These are phyloP conservation scores for Babylonia areolata DNA, from an alignment of 1,140 invertebrate genomes.

Conservation along the genomic window DNA sequence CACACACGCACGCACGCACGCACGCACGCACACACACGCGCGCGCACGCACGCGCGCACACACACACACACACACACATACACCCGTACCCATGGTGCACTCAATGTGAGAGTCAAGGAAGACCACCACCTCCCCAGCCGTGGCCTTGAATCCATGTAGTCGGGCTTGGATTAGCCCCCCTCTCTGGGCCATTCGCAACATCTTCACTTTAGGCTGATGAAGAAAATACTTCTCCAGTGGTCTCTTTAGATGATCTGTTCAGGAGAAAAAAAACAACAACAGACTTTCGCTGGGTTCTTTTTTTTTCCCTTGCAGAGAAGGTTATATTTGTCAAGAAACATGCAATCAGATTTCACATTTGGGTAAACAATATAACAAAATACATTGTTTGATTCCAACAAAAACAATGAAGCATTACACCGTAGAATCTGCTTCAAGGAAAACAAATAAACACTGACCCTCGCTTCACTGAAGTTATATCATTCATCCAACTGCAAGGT, in stretches of 20 bases:
- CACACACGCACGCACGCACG: background rate
- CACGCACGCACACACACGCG: background rate
- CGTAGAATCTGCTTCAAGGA: too few relatives aligned
- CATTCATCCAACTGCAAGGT: too few relatives aligned
- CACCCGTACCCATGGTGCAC: constrained; percentile 85
- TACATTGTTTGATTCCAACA: too few relatives aligned
- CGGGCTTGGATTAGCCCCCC: constrained; percentile 94
- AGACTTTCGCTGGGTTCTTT: background rate
- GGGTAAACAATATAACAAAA: too few relatives aligned
- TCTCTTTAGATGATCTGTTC: constrained; percentile 89
- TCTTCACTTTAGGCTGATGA: constrained; percentile 82
- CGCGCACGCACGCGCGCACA: background rate
- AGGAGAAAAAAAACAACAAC: background rate
- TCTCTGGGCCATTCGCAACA: constrained; percentile 83
- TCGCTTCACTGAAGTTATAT: too few relatives aligned
- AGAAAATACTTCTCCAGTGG: constrained; percentile 93
- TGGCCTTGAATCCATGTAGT: constrained; percentile 87
- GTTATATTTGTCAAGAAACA: too few relatives aligned
- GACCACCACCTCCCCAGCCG: constrained; percentile 91
- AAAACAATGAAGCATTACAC: too few relatives aligned
- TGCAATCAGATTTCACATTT: too few relatives aligned
- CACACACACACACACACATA: background rate
- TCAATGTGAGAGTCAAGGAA: constrained; percentile 98
- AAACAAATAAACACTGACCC: too few relatives aligned
- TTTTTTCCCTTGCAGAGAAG: background rate